Evolutionary conservation across 2,888 invertebrate species (phyloP), one percentile per base, ranked within the genome.

Genomic region (Noctua comes): DNA sequence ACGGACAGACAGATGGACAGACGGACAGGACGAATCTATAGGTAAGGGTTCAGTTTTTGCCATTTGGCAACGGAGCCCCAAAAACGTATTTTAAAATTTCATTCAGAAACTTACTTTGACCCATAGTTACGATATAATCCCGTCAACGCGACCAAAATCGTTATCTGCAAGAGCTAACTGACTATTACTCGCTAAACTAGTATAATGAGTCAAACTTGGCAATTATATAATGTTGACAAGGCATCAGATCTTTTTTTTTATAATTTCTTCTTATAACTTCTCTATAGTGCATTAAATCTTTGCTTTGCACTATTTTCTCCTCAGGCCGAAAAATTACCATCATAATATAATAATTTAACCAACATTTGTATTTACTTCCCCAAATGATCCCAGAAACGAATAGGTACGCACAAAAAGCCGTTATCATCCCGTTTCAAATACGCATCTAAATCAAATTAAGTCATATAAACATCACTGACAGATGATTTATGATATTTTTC

Each of bases 391-490:
- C 46, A 40, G 59, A 36, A 54, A 74, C 31, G 69, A 76, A 59
- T 51, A 43, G 43, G 66, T 66, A 69, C 65, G 59, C 59, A 40
- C 65, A 62, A 64, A 78, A 74, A 68, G 21, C 71, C 79, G 75
- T 75, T 85, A 85, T 82, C 59, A 87, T 87, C 70, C 75, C 85
- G 18, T 72, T 88, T 81, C 57, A 76, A 82, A 87, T 79, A 69
- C 75, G 79, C 87, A 83, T 88, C 84, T 84, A 90, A 89, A 86
- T 87, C 84, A 90, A 90, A 89, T 89, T 87, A 87, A 88, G 77
- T 85, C 87, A 68, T 77, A 87, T 85, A 88, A 80, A 88, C 79
- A 84, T 88, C 81, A 79, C 80, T 54, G 76, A 65, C 83, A 81
- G 79, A 79, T 90, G 88, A 88, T 90, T 90, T 87, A 89, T 84